Percentiles rank a stretch among this genome's conserved stretches.
These are phyloP conservation scores for Pachydiplax longipennis DNA, from an alignment of 2,888 invertebrate genomes.

Conservation along the genomic window DNA sequence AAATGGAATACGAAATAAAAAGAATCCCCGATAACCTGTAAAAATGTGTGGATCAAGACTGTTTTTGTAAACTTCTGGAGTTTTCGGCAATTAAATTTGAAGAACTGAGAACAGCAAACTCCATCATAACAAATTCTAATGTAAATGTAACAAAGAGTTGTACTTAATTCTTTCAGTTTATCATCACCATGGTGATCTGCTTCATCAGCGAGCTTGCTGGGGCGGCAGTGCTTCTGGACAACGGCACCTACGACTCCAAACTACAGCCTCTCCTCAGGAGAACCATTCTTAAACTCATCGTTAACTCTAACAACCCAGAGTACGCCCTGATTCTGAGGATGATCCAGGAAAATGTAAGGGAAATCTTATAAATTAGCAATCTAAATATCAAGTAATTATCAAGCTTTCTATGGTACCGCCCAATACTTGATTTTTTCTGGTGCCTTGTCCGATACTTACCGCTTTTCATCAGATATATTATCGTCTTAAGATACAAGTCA, in stretches of 20 bases:
- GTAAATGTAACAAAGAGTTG: no score
- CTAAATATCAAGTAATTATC: slow-evolving; percentile 46
- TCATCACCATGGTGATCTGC: slow-evolving; percentile 73
- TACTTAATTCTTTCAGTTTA: slow-evolving; percentile 67
- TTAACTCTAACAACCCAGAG: slow-evolving; percentile 72
- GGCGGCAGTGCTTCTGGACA: slow-evolving; percentile 77
- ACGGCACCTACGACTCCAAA: slow-evolving; percentile 80
- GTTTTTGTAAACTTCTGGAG: no score
- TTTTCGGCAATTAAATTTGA: no score
- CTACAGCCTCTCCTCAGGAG: slow-evolving; percentile 79
- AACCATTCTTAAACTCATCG: slow-evolving; percentile 75
- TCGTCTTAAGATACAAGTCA: no score
- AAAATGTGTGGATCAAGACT: no score
- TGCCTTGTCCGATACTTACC: no score
- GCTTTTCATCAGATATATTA: no score
- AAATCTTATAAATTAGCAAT: slow-evolving; percentile 51
- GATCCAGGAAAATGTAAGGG: slow-evolving; percentile 84
- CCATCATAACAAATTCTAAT: no score
- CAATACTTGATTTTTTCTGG: neutral
- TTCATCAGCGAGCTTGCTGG: slow-evolving; percentile 78
- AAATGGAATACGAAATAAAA: no score
- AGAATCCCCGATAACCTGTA: no score
- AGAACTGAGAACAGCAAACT: no score
- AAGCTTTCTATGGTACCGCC: slow-evolving; percentile 51
- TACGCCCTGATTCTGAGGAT: slow-evolving; percentile 74